Base-by-base conservation (phyloP, 2,797 vertebrate genomes). In the Sebastes minor region DNA sequence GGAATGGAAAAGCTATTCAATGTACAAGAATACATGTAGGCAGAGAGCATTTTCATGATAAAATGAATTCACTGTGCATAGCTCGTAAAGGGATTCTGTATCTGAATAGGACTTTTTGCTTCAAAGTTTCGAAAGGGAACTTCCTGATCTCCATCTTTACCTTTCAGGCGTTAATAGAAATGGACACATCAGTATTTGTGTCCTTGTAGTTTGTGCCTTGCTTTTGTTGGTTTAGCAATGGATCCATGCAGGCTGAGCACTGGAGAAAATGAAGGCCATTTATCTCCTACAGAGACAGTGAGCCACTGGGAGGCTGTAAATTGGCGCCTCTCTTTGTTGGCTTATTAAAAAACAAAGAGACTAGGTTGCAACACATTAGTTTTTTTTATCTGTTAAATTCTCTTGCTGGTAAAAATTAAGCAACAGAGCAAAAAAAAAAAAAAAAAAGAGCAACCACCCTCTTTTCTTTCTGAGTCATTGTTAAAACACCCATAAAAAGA, bases 221-320 rank as follows among this genome's bases (percentile, higher is more conserved):
- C n/a, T 78, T 83, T 84, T 72, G 27, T 76, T 82, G n/a, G 71
- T 74, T 79, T 59, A 63, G 27, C 22, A 66, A 12, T 63, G 56
- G 69, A 81, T 80, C 27, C 62, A 78, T 71, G 80, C 71, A 74
- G 74, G 66, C 81, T 62, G 69, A 78, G 64, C 64, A 63, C 67
- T 76, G 71, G 75, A 86, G 81, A 83, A 91, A 92, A 94, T 94
- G 79, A 93, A 90, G 82, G 38, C 67, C 77, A 90, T 95, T 91
- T 80, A 92, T 94, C 89, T 92, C 76, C 56, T 49, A 68, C 76
- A 65, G 81, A 89, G 80, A 74, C 88, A 81, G 71, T 60, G 65
- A 84, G 62, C 68, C 79, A 83, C 81, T 72, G 65, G 81, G 81
- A 89, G 89, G 77, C 80, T 80, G 73, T 69, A 84, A 80, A 90